Base-by-base conservation (phyloP, 2,888 invertebrate species). In the Onchidella celtica region DNA sequence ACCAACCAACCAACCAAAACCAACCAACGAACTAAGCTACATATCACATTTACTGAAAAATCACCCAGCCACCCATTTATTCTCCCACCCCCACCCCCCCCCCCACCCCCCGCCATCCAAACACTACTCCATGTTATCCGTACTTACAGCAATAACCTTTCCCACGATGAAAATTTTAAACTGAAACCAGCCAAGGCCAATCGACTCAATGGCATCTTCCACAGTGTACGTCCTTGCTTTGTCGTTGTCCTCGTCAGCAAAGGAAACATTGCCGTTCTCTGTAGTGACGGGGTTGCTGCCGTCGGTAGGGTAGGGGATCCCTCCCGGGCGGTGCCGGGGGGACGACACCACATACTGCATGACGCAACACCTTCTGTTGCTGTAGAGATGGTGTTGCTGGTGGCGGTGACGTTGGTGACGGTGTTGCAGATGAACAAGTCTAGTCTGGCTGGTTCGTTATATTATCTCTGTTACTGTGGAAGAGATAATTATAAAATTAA, bases 141-240 rank as follows among this genome's bases (percentile, higher is more conserved):
- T 59, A 76, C 88, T 87, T 84, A 91, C 91, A 9, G 88, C 87
- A 70, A 91, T 89, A n/a, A 90, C 83, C 9, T 89, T 89, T 76
- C 88, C 87, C 6, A 89, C 87, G n/a, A 89, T 57, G 75, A 87
- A 90, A 1, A 90, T 86, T 3, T 85, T 84, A 14, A 90, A 77
- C 83, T 92, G 92, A 77, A 91, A 91, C 76, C 86, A 85, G 9
- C 92, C 92, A 78, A 91, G 89, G 0, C 92, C 92, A 34, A 91
- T 88, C 38, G 89, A 80, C 57, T 92, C 92, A 17, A 92, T 89
- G 1, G 91, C 91, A 34, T 91, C 89, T 77, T 91, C 91, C n/a
- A 90, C 90, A 14, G 91, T 91, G 83, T 86, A 73, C 21, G 2
- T 34, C 34, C 57, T 72, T 17, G 21, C 70, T 11, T 36, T 11